phyloP scores from a whole-genome alignment of 2,113 vertebrate genomes.

The Philantomba maxwellii region DNA sequence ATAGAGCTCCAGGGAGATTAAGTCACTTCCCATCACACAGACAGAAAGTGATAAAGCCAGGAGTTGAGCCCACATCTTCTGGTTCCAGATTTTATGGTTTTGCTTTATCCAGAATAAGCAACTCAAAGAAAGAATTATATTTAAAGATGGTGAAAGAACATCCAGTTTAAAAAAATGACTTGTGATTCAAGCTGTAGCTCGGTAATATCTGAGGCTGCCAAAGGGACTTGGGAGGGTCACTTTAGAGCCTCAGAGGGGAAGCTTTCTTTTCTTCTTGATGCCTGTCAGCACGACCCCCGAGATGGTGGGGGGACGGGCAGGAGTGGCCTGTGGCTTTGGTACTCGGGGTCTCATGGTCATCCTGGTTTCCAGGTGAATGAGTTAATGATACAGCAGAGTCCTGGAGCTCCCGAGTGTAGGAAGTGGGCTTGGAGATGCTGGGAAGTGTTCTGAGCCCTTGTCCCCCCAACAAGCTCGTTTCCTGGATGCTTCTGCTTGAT shows the following conservation, averaged over 20 bases:
- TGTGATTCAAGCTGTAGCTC: background rate
- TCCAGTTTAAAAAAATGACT: background rate
- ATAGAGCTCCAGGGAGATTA: background rate
- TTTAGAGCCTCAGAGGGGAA: background rate
- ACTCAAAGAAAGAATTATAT: background rate
- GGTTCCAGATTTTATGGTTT: background rate
- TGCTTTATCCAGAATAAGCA: background rate
- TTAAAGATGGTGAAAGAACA: background rate
- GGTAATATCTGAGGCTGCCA: background rate
- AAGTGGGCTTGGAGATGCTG: background rate
- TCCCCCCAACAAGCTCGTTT: background rate
- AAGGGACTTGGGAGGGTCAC: background rate
- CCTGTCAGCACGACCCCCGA: background rate
- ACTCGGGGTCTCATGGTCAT: too few relatives aligned
- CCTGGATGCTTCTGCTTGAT: accelerated
- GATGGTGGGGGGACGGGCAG: background rate
- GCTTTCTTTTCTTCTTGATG: background rate
- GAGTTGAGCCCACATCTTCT: background rate
- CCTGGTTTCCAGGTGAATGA: background rate
- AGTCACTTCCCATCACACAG: background rate
- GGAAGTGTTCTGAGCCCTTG: background rate
- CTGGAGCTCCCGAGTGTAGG: accelerated
- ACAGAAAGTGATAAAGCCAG: background rate
- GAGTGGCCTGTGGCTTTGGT: background rate
- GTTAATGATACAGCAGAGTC: accelerated